Percentiles rank a stretch among this genome's conserved stretches.
Conservation (phyloP, 2,888 invertebrate genomes). For the Entomobrya multifasciata region DNA sequence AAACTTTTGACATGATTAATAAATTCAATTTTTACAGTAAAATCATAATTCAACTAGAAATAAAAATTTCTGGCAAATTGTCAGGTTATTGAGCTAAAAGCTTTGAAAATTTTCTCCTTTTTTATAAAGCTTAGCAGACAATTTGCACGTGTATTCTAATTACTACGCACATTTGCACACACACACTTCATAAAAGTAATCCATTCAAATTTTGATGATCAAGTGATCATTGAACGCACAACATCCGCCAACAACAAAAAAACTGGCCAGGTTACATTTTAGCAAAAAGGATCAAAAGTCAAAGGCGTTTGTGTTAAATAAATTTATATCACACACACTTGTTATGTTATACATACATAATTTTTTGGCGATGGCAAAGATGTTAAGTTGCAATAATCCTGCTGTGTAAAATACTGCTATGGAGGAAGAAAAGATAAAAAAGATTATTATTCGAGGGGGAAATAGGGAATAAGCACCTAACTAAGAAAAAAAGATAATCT, state of each 20-base stretch:
- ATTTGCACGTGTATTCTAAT: conserved; percentile 51
- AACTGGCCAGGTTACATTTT: conserved; percentile 12
- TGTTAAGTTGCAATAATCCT: conserved; percentile 8
- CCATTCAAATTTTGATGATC: no score
- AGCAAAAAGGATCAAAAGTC: neutral
- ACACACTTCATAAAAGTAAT: no score
- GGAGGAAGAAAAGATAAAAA: no score
- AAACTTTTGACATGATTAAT: conserved; percentile 29
- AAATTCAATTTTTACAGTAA: neutral
- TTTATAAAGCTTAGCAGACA: neutral
- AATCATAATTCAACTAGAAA: neutral
- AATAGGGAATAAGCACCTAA: no score
- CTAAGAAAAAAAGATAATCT: neutral
- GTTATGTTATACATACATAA: neutral
- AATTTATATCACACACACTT: neutral
- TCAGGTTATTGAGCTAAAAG: neutral
- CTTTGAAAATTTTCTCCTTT: neutral
- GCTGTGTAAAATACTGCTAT: neutral
- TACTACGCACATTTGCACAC: conserved; percentile 11
- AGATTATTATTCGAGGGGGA: no score
- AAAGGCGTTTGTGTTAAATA: neutral
- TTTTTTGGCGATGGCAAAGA: neutral
- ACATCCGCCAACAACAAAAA: neutral
- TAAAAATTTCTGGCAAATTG: conserved; percentile 1
- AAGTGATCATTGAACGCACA: no score